Percentiles rank a stretch among this genome's conserved stretches.
phyloP scores from a whole-genome alignment of 2,888 invertebrate genomes.

The Mesorhabditis spiculigera region DNA sequence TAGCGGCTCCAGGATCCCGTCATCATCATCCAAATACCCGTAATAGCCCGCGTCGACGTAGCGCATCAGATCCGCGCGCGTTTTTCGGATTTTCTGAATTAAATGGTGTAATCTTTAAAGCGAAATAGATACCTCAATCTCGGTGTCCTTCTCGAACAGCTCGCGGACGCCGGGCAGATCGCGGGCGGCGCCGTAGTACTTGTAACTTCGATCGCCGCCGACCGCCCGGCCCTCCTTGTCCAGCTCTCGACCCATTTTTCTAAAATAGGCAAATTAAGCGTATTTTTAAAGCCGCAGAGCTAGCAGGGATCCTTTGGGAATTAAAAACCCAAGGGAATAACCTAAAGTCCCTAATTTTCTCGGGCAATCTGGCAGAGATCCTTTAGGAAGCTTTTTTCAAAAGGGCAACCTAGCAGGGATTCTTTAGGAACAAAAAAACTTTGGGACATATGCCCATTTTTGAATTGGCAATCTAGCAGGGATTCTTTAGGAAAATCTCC shows the following conservation, averaged over 20 bases:
- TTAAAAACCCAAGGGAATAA: conserved; percentile 60
- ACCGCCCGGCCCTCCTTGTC: conserved; percentile 92
- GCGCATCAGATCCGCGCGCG: conserved; percentile 91
- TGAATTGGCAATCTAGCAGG: too few species aligned
- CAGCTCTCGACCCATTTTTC: conserved; percentile 65
- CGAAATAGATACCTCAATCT: conserved; percentile 27
- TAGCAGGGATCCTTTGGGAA: conserved; percentile 62
- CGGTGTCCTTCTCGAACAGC: conserved; percentile 77
- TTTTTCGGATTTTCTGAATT: conserved; percentile 71
- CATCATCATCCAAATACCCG: conserved; percentile 90
- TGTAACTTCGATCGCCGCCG: conserved; percentile 94
- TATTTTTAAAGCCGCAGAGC: neutral
- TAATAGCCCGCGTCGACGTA: conserved; percentile 98
- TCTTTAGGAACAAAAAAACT: neutral
- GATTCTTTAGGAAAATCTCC: neutral
- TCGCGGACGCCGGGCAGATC: conserved; percentile 96
- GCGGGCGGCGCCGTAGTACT: conserved; percentile 66
- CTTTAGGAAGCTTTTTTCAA: too few species aligned
- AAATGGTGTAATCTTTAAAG: conserved; percentile 67
- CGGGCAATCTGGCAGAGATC: too few species aligned
- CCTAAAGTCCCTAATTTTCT: too few species aligned
- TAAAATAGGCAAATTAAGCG: conserved; percentile 16
- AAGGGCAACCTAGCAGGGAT: too few species aligned
- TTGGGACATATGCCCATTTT: too few species aligned
- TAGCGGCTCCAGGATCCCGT: conserved; percentile 84